Evolutionary conservation across 2,888 invertebrate genomes (phyloP), one percentile per base, ranked within the genome.

Genomic region (Galerucella pusilla): DNA sequence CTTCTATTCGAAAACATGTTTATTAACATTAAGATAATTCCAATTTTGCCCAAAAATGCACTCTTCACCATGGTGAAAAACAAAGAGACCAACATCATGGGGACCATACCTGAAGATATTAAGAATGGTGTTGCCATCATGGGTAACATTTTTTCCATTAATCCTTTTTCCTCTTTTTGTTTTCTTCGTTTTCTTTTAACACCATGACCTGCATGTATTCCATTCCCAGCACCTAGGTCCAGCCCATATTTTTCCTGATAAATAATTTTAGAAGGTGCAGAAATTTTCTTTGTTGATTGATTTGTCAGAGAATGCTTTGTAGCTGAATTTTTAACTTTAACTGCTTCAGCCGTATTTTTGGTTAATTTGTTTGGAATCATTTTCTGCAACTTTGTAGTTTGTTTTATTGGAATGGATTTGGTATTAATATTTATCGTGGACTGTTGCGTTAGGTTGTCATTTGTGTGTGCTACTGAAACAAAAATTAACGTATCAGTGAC

Each of bases 41-140:
- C 94, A 75, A 94, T 83, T 86, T 94, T 94, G 2, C 93, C 94
- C 2, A 94, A 90, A 81, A 94, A 87, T 42, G 93, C 88, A 2
- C 94, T 93, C 82, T 84, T 81, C 70, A 94, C 85, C 46, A 94
- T 88, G 89, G 93, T 91, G 82, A 94, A 89, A 85, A 94, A 94
- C 12, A 95, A 87, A 80, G 91, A 89, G 63, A 93, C 91, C 25
- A 95, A 87, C 85, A 92, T 89, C 84, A 93, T 89, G 0, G 94
- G 94, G n/a, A 93, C 89, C 79, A 94, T 90, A 0, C 92, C 89
- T 0, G 93, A 92, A 82, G 93, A 93, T 69, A 93, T 89, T 76
- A 93, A 86, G 85, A 93, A 93, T 0, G 94, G 94, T 83, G 93
- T 88, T n/a, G 93, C 90, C 85, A 94, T 91, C 80, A 93, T 87